Evolutionary conservation across 2,113 vertebrate genomes (phyloP).

Genomic region (Syrmaticus mikado): DNA sequence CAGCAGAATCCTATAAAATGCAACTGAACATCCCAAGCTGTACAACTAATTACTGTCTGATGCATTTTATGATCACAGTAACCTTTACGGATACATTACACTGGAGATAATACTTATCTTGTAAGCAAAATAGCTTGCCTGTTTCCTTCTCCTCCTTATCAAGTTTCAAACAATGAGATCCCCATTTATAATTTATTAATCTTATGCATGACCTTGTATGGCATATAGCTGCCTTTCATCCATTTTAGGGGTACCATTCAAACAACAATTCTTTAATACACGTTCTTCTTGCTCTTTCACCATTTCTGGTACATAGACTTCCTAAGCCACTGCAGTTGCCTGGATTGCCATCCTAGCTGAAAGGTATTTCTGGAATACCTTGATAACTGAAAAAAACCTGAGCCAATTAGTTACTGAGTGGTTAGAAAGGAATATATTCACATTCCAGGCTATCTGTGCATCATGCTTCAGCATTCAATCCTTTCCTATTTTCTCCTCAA

Average conservation of each 20-base stretch:
- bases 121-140: background rate
- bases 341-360: background rate
- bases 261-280: background rate
- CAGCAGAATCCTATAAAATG: constrained; percentile 2
- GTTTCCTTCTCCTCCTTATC: background rate
- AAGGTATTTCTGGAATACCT: background rate
- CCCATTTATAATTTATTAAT: constrained; percentile 22
- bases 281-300: background rate
- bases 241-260: background rate
- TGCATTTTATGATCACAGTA: background rate
- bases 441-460: background rate
- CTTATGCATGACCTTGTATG: background rate
- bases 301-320: background rate
- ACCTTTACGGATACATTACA: background rate
- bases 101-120: background rate
- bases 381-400: background rate
- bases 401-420: background rate
- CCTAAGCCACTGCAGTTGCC: background rate
- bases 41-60: background rate
- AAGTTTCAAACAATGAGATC: constrained; percentile 7
- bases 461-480: background rate
- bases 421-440: background rate
- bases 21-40: background rate
- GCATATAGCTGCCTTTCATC: background rate
- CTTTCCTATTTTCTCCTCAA: background rate